Conservation (phyloP, 2,113 vertebrate genomes). For the Scolopax mira region DNA sequence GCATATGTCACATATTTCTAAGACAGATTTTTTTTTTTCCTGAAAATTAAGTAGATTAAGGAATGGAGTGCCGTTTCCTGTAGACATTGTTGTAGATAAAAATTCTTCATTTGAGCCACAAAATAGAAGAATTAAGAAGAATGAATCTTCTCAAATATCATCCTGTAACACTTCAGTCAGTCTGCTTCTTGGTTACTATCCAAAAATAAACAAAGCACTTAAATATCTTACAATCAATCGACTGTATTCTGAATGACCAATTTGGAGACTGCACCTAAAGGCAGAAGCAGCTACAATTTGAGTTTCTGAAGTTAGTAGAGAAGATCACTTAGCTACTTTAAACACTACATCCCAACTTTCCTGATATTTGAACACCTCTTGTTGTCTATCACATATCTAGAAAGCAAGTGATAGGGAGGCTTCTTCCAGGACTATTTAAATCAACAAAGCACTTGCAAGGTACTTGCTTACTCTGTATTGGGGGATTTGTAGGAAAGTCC, state of each 20-base stretch:
- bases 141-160: neutral
- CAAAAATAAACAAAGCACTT: neutral
- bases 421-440: neutral
- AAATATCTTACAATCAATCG: neutral
- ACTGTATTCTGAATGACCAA: neutral
- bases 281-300: neutral
- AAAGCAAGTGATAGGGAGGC: neutral
- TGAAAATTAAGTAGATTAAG: neutral
- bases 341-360: neutral
- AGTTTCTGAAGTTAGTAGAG: neutral
- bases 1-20: neutral
- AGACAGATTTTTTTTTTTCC: neutral
- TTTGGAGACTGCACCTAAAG: neutral
- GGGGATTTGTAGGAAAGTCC: neutral
- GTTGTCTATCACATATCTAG: neutral
- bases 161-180: neutral
- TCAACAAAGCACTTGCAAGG: neutral
- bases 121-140: neutral
- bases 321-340: neutral
- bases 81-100: neutral
- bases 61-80: neutral
- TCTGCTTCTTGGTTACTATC: neutral
- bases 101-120: neutral
- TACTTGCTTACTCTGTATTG: neutral
- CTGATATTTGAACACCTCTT: neutral